A percentile compares a stretch with the other conserved stretches of the same genome.
Evolutionary conservation across 1,140 invertebrate genomes (phyloP).

Genomic region (Drosophila cardini): DNA sequence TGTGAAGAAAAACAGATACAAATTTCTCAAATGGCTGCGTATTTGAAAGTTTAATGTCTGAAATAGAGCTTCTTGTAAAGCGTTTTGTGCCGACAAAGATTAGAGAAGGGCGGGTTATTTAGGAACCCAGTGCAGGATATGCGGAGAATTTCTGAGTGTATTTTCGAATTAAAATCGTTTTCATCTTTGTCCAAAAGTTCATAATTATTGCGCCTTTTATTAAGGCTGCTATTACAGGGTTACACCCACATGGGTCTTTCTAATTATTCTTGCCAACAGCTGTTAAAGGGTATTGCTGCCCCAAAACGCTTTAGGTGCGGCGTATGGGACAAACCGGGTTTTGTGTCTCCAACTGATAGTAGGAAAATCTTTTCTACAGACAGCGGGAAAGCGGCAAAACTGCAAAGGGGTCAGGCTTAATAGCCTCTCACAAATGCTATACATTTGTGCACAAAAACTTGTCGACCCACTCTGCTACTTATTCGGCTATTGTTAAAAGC

Average conservation of each 20-base stretch:
- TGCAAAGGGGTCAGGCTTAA: neutral
- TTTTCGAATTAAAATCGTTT: constrained; percentile 73
- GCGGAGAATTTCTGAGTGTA: constrained; percentile 18
- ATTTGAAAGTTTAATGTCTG: neutral
- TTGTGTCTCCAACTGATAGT: constrained; percentile 11
- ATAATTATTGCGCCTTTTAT: constrained; percentile 75
- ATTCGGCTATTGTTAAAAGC: constrained; percentile 48
- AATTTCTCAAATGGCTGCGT: neutral
- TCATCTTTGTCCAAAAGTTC: constrained; percentile 74
- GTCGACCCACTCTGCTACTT: constrained; percentile 16
- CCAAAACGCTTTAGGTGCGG: constrained; percentile 15
- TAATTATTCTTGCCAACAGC: constrained; percentile 68
- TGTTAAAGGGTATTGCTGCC: constrained; percentile 27
- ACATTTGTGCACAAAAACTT: constrained; percentile 32
- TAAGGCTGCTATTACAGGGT: constrained; percentile 39
- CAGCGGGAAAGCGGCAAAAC: neutral
- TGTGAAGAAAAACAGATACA: no score
- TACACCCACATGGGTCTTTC: constrained; percentile 43
- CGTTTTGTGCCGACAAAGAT: constrained; percentile 1
- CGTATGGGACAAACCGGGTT: neutral
- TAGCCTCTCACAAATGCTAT: constrained; percentile 1
- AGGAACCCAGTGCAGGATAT: constrained; percentile 13
- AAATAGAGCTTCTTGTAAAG: neutral
- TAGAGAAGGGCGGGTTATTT: neutral
- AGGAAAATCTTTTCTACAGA: constrained; percentile 19